Conservation (phyloP, 2,888 invertebrate genomes). For the Chrysotoxum bicinctum region DNA sequence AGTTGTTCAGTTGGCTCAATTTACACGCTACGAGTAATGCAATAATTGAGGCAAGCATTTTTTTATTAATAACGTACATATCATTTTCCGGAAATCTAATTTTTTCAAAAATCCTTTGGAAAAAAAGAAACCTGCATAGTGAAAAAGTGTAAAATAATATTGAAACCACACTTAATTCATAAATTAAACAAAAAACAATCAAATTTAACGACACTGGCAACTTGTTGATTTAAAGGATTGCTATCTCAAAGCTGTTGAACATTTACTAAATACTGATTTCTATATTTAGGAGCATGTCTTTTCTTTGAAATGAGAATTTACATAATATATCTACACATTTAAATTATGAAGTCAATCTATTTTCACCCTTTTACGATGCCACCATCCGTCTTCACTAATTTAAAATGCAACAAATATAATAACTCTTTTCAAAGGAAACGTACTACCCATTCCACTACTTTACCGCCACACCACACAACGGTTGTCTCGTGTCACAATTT, state of each 20-base stretch:
- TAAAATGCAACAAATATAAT: constrained; percentile 43
- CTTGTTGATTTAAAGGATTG: no score
- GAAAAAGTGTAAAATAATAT: no score
- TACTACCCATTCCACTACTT: constrained; percentile 26
- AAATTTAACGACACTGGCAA: no score
- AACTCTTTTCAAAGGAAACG: constrained; percentile 35
- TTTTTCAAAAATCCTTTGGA: neutral
- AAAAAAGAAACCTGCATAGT: no score
- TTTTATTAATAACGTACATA: neutral
- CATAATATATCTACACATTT: neutral
- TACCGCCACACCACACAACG: neutral
- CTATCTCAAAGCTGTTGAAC: no score
- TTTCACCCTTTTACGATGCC: constrained; percentile 1
- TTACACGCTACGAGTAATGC: neutral
- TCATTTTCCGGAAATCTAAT: neutral
- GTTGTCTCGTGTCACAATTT: constrained; percentile 60
- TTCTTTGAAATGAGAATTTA: neutral
- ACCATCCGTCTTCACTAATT: constrained; percentile 28
- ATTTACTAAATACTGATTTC: neutral
- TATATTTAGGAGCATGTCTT: neutral
- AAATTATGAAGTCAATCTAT: constrained; percentile 5
- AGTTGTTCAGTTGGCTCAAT: constrained; percentile 40
- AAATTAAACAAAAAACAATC: no score
- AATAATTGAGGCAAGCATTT: neutral
- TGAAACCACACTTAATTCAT: no score